Conservation (phyloP, 53 echinoderm and acorn worm species). For the Arbacia lixula region DNA sequence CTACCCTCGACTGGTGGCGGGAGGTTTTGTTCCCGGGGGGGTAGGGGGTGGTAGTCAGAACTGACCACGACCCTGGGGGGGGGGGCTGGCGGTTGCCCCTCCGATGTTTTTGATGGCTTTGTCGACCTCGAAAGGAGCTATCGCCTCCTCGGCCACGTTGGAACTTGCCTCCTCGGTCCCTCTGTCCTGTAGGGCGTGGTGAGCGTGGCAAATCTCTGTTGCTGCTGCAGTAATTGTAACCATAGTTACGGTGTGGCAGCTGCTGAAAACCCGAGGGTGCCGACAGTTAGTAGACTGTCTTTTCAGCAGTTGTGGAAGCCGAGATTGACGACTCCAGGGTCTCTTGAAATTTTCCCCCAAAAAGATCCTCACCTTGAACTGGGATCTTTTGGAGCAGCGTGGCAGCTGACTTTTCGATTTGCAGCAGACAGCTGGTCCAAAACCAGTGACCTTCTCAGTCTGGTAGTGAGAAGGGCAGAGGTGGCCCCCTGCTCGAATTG, state of each 20-base stretch:
- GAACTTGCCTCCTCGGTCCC: neutral
- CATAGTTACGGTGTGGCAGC: neutral
- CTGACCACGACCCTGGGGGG: neutral
- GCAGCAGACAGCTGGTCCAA: neutral
- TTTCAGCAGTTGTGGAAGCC: constrained; percentile 24
- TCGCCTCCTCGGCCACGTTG: neutral
- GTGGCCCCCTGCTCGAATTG: constrained; percentile 29
- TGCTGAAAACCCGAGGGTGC: neutral
- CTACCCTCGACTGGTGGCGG: constrained; percentile 30
- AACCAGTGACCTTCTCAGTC: neutral
- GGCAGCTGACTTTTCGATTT: constrained; percentile 15
- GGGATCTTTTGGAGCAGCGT: neutral
- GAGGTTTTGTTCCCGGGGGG: neutral
- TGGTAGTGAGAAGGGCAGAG: constrained; percentile 1
- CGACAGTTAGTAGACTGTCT: constrained; percentile 27
- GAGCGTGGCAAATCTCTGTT: neutral
- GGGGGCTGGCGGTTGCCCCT: neutral
- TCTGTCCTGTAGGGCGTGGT: neutral
- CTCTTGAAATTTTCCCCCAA: neutral
- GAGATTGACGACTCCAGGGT: neutral
- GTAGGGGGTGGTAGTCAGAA: neutral
- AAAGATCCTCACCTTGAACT: constrained; percentile 6
- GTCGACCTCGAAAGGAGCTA: neutral
- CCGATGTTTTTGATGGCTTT: neutral
- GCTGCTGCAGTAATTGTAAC: neutral